Percentiles rank a stretch among this genome's conserved stretches.
These are phyloP conservation scores for Lepus americanus DNA, from an alignment of 2,113 vertebrate species.

Conservation along the genomic window DNA sequence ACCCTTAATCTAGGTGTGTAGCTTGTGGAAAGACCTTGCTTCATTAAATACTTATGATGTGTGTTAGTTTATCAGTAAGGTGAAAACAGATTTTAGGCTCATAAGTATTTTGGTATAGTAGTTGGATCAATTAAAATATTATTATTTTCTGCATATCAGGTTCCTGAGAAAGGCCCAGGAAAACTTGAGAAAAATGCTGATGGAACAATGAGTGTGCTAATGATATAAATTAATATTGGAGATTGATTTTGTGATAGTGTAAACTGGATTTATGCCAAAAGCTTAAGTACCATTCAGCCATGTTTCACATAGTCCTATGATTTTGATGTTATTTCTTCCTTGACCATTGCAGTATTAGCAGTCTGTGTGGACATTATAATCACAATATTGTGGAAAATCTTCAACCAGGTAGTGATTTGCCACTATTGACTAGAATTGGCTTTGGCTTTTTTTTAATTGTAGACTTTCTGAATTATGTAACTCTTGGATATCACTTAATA, in stretches of 20 bases:
- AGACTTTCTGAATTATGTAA: neutral
- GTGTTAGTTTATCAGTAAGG: neutral
- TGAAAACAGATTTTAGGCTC: neutral
- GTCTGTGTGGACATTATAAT: neutral
- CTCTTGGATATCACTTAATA: neutral
- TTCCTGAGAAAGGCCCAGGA: neutral
- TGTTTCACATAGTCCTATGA: too few species aligned
- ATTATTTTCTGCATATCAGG: neutral
- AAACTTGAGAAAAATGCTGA: neutral
- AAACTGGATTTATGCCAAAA: neutral
- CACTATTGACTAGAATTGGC: neutral
- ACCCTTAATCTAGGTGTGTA: neutral
- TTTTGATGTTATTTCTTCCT: neutral
- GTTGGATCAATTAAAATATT: neutral
- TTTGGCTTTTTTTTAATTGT: neutral
- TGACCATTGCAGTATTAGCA: neutral
- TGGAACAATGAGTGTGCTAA: neutral
- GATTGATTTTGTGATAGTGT: neutral
- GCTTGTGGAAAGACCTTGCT: neutral
- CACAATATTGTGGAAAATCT: neutral
- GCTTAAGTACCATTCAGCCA: neutral
- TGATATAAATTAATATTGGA: neutral
- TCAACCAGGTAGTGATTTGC: neutral
- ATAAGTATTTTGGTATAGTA: neutral
- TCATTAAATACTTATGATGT: neutral